These are phyloP conservation scores for Aporophyla lueneburgensis DNA, from an alignment of 2,888 invertebrate genomes.

Conservation along the genomic window DNA sequence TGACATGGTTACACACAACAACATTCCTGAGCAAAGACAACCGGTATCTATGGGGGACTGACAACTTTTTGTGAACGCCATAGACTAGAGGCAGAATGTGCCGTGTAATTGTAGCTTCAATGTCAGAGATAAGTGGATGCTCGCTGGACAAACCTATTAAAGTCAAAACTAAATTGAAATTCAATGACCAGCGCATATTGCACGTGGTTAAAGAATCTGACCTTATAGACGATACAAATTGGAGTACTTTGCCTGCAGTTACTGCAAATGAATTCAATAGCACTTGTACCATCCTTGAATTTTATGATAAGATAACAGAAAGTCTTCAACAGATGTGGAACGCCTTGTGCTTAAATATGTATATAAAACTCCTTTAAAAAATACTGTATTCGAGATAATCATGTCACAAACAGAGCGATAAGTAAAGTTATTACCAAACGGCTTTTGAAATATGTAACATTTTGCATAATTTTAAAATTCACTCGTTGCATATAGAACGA, in stretches of 20 bases:
- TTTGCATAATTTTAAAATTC: slow-evolving; percentile 52
- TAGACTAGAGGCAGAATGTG: slow-evolving; percentile 34
- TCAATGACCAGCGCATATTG: slow-evolving; percentile 34
- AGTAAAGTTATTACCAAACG: slow-evolving; percentile 17
- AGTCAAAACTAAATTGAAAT: slow-evolving; percentile 24
- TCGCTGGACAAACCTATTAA: slow-evolving; percentile 28
- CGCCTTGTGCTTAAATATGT: slow-evolving; percentile 52
- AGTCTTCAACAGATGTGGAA: slow-evolving; percentile 42
- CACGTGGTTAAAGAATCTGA: slow-evolving; percentile 35
- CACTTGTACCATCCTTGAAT: slow-evolving; percentile 32
- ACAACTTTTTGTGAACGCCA: slow-evolving; percentile 53
- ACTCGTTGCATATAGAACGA: slow-evolving; percentile 53
- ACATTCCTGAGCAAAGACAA: slow-evolving; percentile 55
- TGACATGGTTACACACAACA: slow-evolving; percentile 32
- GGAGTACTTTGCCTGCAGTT: slow-evolving; percentile 15
- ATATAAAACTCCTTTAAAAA: slow-evolving; percentile 47
- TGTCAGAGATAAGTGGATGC: slow-evolving; percentile 55
- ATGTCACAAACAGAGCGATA: slow-evolving; percentile 38
- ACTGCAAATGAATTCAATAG: slow-evolving; percentile 31
- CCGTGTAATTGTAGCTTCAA: slow-evolving; percentile 53
- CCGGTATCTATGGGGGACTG: slow-evolving; percentile 53
- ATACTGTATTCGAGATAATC: slow-evolving; percentile 21
- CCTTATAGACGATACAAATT: slow-evolving; percentile 27
- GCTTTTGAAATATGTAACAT: slow-evolving; percentile 28
- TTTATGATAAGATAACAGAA: slow-evolving; percentile 46